Evolutionary conservation across 2,888 invertebrate species (phyloP).

Genomic region (Helicoverpa assulta): DNA sequence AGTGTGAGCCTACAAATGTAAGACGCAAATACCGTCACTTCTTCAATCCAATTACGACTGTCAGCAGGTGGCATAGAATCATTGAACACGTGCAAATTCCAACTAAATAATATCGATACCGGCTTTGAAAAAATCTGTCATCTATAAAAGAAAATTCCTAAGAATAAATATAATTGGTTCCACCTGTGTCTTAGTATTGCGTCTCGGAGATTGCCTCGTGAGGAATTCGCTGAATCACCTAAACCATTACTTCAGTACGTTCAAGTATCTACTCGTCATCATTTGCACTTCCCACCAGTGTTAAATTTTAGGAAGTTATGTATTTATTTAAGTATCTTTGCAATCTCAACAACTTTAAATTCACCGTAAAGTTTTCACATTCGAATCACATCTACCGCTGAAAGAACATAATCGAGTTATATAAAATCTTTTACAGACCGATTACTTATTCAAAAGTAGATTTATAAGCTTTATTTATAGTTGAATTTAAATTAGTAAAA

Average conservation of each 20-base stretch:
- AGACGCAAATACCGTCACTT: background rate
- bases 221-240: slow-evolving; percentile 16
- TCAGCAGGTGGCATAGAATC: slow-evolving; percentile 11
- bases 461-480: background rate
- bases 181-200: slow-evolving; percentile 19
- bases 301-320: background rate
- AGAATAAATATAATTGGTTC: slow-evolving; percentile 30
- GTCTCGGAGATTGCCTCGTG: slow-evolving; percentile 16
- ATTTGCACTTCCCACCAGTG: background rate
- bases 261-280: background rate
- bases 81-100: background rate
- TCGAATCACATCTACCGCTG: no score
- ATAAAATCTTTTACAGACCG: no score
- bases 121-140: slow-evolving; percentile 11
- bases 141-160: background rate
- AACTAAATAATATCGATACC: background rate
- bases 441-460: background rate
- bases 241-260: background rate
- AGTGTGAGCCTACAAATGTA: no score
- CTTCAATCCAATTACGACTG: slow-evolving; percentile 12
- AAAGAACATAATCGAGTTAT: no score
- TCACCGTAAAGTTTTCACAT: no score
- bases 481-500: no score
- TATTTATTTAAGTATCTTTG: background rate
- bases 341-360: no score